Evolutionary conservation across 2,888 invertebrate species (phyloP), one percentile per base, ranked within the genome.

Genomic region (Eucriotettix oculatus): DNA sequence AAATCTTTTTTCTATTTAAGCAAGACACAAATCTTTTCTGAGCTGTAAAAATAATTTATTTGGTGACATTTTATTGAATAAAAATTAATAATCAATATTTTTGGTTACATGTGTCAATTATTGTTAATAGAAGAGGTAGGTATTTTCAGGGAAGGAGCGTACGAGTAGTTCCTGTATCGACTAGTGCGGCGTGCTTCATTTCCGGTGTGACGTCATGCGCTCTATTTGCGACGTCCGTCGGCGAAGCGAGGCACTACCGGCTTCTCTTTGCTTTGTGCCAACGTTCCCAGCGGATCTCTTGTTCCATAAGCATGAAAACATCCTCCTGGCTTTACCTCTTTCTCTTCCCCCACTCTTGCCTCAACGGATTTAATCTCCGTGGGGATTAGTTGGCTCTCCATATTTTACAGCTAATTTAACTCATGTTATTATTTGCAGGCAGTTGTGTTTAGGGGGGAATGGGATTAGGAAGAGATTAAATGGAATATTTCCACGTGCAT

Each of bases 331-430:
- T 48, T 48, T 48, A 54, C 57, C 59, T 58, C 59, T 59, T 59
- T 52, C 61, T 59, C 44, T 48, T 55, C 40, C 16, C 57, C 54
- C 58, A 52, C 57, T 57, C 58, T 58, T 61, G 57, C 64, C 64
- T 63, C 62, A 52, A 54, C 60, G 64, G 64, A 64, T 64, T 64
- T 64, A 62, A 64, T 61, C 62, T 64, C 64, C 64, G 61, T 53
- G 57, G 64, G 61, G 64, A 63, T 64, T 64, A 63, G 61, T 61
- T 61, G 54, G 61, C 64, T 64, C 61, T 64, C 63, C 64, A 64
- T 64, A 64, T 64, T 64, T 64, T 64, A 64, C 64, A 62, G 61
- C 64, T 64, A 64, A 64, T 64, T 64, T 64, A 64, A 64, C 64
- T 64, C 64, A 63, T 64, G 64, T 64, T 64, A 64, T 64, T 63